phyloP scores from a whole-genome alignment of 2,113 vertebrate genomes.

The Serilophus lunatus region DNA sequence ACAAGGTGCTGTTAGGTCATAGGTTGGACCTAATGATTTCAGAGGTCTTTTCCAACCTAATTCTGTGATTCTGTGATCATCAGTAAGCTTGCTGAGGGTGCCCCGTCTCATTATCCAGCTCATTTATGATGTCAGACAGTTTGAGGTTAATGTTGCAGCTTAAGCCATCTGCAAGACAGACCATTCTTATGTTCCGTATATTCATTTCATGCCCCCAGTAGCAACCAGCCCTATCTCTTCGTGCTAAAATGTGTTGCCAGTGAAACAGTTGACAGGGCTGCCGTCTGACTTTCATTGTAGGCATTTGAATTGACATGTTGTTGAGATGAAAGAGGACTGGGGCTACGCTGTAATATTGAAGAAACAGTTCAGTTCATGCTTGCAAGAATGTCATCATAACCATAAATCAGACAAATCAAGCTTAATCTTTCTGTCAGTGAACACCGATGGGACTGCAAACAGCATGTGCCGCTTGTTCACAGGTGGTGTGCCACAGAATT shows the following conservation, averaged over 20 bases:
- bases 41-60: neutral
- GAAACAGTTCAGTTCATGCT: neutral
- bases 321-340: neutral
- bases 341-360: neutral
- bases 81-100: neutral
- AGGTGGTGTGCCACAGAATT: neutral
- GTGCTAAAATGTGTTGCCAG: neutral
- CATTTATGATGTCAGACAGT: neutral
- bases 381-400: neutral
- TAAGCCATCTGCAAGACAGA: neutral
- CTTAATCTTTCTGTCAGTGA: neutral
- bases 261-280: neutral
- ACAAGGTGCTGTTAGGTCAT: neutral
- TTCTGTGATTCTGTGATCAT: neutral
- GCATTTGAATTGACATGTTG: accelerated
- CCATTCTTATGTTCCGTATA: neutral
- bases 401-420: neutral
- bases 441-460: neutral
- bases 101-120: neutral
- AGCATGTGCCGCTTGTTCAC: neutral
- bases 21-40: neutral
- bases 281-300: neutral
- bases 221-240: neutral
- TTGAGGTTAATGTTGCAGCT: neutral
- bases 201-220: neutral